phyloP scores from a whole-genome alignment of 2,113 vertebrate species.

The Arvicanthis niloticus region DNA sequence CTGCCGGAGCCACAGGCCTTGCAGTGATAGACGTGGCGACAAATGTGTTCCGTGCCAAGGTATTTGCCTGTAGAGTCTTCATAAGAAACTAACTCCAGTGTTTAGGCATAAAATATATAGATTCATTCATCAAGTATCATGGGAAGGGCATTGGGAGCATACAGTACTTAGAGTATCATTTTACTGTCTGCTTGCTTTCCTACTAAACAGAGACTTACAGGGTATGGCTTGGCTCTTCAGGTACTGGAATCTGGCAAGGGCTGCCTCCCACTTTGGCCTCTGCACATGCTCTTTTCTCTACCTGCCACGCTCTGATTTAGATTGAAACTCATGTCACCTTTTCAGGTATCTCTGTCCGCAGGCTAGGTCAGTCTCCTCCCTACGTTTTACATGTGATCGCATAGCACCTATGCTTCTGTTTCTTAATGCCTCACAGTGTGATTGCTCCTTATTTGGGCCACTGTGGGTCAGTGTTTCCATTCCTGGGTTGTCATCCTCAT shows the following conservation, averaged over 20 bases:
- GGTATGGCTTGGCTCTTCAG: background rate
- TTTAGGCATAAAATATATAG: background rate
- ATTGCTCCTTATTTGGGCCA: background rate
- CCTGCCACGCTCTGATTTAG: background rate
- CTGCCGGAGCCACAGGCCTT: conserved; percentile 83
- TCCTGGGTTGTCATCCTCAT: background rate
- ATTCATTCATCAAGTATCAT: background rate
- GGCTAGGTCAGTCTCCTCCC: background rate
- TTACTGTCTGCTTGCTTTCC: background rate
- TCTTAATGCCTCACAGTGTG: background rate
- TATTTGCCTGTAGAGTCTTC: conserved; percentile 18
- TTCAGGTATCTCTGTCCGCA: background rate
- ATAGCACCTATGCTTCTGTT: background rate
- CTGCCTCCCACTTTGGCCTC: background rate
- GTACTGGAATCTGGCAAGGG: background rate
- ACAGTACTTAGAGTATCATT: background rate
- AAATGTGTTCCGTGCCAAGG: conserved; percentile 82
- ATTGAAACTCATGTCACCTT: background rate
- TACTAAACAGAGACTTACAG: background rate
- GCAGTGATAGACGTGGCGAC: conserved; percentile 80
- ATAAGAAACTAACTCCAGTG: background rate
- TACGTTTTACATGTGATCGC: background rate
- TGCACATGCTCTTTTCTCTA: background rate
- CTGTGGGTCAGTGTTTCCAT: background rate
- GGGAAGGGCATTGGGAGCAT: background rate